Base-by-base conservation (phyloP, 1,140 invertebrate species). In the Trichonephila clavata region DNA sequence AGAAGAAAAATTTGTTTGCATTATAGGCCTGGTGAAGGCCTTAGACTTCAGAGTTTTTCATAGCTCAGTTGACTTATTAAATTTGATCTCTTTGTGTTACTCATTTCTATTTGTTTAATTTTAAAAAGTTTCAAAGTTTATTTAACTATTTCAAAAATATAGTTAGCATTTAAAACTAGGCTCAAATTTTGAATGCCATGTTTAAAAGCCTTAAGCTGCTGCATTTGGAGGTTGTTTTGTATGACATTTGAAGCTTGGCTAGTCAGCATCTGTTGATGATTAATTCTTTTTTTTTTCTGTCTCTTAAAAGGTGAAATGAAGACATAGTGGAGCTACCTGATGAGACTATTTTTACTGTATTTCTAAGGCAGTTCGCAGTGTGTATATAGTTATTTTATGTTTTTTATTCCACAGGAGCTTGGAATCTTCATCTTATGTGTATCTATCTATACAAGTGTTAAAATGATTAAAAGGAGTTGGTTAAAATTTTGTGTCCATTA, bases 291-390 rank as follows among this genome's bases (percentile, higher is more conserved):
- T 32, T 88, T 87, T 88, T 93, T 86, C 84, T 93, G n/a, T 93
- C 71, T 93, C 92, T 93, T 93, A 93, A 93, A 91, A 93, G 92
- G 92, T 92, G 65, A 71, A 86, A 20, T 57, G 68, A 68, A 61
- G 63, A 43, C 21, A 24, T 50, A 18, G 8, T 92, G 68, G 92
- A 88, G 86, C 61, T 6, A 13, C 27, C 65, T 63, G 81, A 86
- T 77, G 63, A 43, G 21, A 50, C 50, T 71, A 13, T 60, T 59
- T 21, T 59, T 61, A 32, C 8, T 93, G 63, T 80, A 59, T 13
- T 43, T 88, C 24, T 71, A 86, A 83, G 21, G 81, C 90, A 92
- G 60, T 92, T 50, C 68, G 87, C 50, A 86, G 83, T 50, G 50
- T 50, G 50, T 93, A 86, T 86, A 39, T 93, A 86, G 27, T 88